Base-by-base conservation (phyloP, 2,888 invertebrate species). In the Auanema sp. region DNA sequence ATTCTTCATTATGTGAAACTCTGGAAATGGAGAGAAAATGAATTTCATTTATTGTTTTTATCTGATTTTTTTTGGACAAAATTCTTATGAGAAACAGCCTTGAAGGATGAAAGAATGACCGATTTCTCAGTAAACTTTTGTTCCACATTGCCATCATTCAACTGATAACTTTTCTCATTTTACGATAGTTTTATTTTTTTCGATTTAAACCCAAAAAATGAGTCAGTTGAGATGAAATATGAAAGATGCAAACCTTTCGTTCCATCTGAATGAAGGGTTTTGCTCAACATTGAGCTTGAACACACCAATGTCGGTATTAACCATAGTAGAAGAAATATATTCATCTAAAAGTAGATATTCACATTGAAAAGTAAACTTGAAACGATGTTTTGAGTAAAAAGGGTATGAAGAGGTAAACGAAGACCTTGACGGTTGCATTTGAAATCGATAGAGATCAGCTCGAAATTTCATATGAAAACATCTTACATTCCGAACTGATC, bases 231-330 rank as follows among this genome's bases (percentile, higher is more conserved):
- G 3, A 33, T 33, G 33, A 5, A 8, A 33, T 33, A 8, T 33
- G 47, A 5, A 42, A 10, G 40, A 43, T 61, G n/a, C n/a, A 33
- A 18, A 71, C 73, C 73, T 65, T 64, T 68, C 12, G 63, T 63
- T 55, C 73, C 73, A 66, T 73, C 73, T 25, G 69, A 56, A 41
- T 71, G 60, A 11, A 73, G 59, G 41, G 73, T 73, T 56, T 70
- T 71, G 62, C 69, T 71, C 10, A 73, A 43, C 18, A 73, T 33
- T 3, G 33, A 33, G 33, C 33, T 33, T 8, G 33, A 33, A 8
- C 33, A 33, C 33, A 33, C 33, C 33, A 33, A 33, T 8, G 33
- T 33, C 33, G 33, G 33, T 33, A 33, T 33, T 33, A 33, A 33
- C 33, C 33, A 33, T 8, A 33, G 8, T 8, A 33, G 33, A 33